phyloP scores from a whole-genome alignment of 2,888 invertebrate genomes.

The Metallyticus violacea region DNA sequence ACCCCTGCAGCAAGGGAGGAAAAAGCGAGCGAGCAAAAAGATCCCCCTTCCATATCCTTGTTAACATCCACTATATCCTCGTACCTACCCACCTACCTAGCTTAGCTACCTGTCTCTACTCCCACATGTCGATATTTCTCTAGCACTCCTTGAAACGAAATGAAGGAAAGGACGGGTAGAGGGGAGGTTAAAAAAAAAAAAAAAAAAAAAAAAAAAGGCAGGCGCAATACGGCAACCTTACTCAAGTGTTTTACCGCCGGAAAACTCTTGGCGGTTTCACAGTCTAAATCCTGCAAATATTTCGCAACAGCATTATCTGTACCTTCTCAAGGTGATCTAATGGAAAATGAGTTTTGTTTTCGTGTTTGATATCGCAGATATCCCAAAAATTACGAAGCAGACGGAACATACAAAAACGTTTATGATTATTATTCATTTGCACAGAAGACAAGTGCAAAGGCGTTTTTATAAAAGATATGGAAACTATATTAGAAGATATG shows the following conservation, averaged over 20 bases:
- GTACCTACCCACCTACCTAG: not conserved
- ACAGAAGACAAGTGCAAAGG: too few species aligned
- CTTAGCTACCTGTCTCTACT: not conserved
- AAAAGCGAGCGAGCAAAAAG: not conserved
- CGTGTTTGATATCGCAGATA: too few species aligned
- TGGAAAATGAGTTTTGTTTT: not conserved
- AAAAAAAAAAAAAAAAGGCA: not conserved
- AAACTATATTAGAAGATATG: too few species aligned
- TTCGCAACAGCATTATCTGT: not conserved
- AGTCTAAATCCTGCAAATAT: not conserved
- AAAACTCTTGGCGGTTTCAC: not conserved
- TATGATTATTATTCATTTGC: too few species aligned
- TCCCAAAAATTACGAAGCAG: too few species aligned
- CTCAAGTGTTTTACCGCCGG: not conserved
- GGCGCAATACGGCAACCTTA: not conserved
- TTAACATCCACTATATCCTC: slow-evolving; percentile 15
- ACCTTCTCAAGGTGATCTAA: not conserved
- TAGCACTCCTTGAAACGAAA: slow-evolving; percentile 5
- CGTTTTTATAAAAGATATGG: too few species aligned
- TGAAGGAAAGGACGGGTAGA: not conserved
- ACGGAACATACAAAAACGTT: too few species aligned
- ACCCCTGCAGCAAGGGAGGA: not conserved
- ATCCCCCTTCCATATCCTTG: slow-evolving; percentile 9
- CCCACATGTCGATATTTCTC: slow-evolving; percentile 8
- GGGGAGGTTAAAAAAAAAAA: not conserved